phyloP scores from a whole-genome alignment of 2,888 invertebrate species.

The Drosophila pegasa region DNA sequence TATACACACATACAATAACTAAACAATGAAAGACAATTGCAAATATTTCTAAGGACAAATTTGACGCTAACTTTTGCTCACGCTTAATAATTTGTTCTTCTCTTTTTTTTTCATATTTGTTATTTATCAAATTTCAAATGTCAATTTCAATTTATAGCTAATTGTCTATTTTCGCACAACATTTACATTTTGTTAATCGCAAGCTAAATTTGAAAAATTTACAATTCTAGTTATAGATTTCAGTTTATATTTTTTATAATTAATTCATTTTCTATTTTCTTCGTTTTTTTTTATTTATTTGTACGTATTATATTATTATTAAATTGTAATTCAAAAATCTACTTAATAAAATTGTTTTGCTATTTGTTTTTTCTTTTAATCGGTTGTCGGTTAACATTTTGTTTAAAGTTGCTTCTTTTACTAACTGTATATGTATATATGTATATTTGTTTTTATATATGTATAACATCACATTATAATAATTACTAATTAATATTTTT shows the following conservation, averaged over 20 bases:
- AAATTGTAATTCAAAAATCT: slow-evolving; percentile 77
- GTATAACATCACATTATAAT: slow-evolving; percentile 83
- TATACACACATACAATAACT: slow-evolving; percentile 49
- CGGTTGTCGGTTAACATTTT: slow-evolving; percentile 68
- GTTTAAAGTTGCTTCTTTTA: slow-evolving; percentile 45
- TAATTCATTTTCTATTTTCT: slow-evolving; percentile 34
- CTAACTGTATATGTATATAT: slow-evolving; percentile 34
- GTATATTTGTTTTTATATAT: slow-evolving; percentile 37
- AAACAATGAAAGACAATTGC: slow-evolving; percentile 28
- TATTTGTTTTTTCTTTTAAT: slow-evolving; percentile 43
- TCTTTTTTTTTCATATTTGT: background rate
- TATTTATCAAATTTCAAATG: background rate
- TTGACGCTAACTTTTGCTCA: slow-evolving; percentile 32
- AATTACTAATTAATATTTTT: slow-evolving; percentile 78
- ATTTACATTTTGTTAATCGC: slow-evolving; percentile 56
- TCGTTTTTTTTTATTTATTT: slow-evolving; percentile 28
- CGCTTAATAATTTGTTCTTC: slow-evolving; percentile 13
- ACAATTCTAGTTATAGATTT: slow-evolving; percentile 57
- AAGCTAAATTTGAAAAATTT: slow-evolving; percentile 61
- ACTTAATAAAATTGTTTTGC: slow-evolving; percentile 77
- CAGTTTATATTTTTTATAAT: slow-evolving; percentile 10
- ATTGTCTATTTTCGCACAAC: slow-evolving; percentile 52
- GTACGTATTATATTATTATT: slow-evolving; percentile 51
- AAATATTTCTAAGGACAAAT: slow-evolving; percentile 29
- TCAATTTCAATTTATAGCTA: slow-evolving; percentile 34